phyloP scores from a whole-genome alignment of 53 echinoderm and acorn worm species.

The Henricia sp. region DNA sequence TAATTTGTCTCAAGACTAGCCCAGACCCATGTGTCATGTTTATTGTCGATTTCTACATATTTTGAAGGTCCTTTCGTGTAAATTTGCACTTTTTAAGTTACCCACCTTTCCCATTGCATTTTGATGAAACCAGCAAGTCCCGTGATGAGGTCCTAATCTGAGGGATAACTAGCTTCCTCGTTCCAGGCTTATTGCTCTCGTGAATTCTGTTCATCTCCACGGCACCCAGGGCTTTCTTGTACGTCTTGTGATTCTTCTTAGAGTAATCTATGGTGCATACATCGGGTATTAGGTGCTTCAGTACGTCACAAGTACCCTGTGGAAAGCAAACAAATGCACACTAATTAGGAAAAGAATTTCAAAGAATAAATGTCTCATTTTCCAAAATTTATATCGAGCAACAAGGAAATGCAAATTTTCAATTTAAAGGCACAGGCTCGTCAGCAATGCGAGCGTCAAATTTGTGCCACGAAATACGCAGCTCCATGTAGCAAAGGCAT shows the following conservation, averaged over 20 bases:
- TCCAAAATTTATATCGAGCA: neutral
- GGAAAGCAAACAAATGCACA: too few species aligned
- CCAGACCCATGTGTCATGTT: too few species aligned
- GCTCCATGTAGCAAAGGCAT: too few species aligned
- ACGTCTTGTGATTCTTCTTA: constrained; percentile 73
- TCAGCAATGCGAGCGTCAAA: too few species aligned
- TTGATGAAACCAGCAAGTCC: neutral
- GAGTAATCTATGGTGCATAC: constrained; percentile 77
- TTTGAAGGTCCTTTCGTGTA: too few species aligned
- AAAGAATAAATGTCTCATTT: neutral
- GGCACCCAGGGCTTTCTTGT: constrained; percentile 86
- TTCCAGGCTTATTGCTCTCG: constrained; percentile 16
- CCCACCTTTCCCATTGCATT: constrained; percentile 21
- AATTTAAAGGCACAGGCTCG: too few species aligned
- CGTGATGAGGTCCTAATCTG: constrained; percentile 45
- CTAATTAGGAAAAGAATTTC: neutral
- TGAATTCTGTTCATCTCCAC: constrained; percentile 73
- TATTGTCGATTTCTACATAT: too few species aligned
- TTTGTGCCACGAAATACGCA: too few species aligned
- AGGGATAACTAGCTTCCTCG: constrained; percentile 17
- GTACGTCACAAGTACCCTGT: constrained; percentile 93
- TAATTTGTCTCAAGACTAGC: too few species aligned
- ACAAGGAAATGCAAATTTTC: too few species aligned
- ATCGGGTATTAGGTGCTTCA: constrained; percentile 79
- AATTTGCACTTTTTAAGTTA: too few species aligned